phyloP scores from a whole-genome alignment of 2,113 vertebrate species.

The Sylvilagus bachmani region DNA sequence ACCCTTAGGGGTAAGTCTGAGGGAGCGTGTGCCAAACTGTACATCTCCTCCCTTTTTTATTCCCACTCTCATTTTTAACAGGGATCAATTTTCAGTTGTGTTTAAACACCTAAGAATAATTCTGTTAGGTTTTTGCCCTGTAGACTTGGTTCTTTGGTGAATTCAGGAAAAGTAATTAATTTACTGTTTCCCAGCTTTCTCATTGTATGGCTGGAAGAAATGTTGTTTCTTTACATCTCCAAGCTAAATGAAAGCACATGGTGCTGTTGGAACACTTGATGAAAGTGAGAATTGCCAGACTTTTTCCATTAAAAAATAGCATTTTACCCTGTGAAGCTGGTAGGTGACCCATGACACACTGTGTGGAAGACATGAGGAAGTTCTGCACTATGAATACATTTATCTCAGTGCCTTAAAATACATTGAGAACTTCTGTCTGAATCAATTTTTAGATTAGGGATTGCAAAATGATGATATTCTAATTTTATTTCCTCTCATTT shows the following conservation, averaged over 20 bases:
- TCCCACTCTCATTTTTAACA: no score
- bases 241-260: not conserved
- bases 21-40: no score
- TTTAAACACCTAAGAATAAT: no score
- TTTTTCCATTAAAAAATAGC: not conserved
- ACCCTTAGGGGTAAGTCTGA: no score
- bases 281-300: not conserved
- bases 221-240: not conserved
- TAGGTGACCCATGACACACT: not conserved
- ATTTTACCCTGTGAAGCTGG: not conserved
- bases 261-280: not conserved
- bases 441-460: not conserved
- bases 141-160: not conserved
- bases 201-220: not conserved
- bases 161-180: not conserved
- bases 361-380: not conserved
- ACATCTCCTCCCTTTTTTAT: no score
- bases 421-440: not conserved
- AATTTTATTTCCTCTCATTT: not conserved
- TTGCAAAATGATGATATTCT: not conserved
- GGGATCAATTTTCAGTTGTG: no score
- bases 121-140: not conserved
- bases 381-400: not conserved
- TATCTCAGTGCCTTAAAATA: not conserved
- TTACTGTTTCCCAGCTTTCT: not conserved